Evolutionary conservation across 2,113 vertebrate genomes (phyloP).

Genomic region (Callipepla californica): DNA sequence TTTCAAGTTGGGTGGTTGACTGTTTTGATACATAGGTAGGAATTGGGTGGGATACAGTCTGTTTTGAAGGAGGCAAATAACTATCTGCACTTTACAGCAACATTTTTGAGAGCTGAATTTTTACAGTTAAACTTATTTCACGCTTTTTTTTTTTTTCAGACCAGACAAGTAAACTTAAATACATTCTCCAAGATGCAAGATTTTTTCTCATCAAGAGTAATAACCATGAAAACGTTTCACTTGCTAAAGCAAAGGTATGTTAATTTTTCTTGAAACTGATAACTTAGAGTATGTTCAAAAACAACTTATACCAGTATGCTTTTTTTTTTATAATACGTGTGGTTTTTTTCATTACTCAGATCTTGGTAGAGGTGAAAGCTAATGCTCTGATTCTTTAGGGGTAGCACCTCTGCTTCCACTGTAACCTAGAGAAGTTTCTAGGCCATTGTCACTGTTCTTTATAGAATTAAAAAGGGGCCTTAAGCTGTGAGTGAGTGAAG

Average conservation of each 20-base stretch:
- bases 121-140: slow-evolving; percentile 29
- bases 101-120: background rate
- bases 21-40: slow-evolving; percentile 12
- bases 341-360: background rate
- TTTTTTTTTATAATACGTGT: no score
- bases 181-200: slow-evolving; percentile 93
- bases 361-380: background rate
- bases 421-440: background rate
- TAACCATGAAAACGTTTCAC: slow-evolving; percentile 97
- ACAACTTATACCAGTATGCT: background rate
- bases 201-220: slow-evolving; percentile 99
- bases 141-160: slow-evolving; percentile 81
- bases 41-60: slow-evolving; percentile 38
- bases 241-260: slow-evolving; percentile 97
- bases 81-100: background rate
- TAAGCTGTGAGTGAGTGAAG: background rate
- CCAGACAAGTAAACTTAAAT: slow-evolving; percentile 94
- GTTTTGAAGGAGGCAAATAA: background rate
- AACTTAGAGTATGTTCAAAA: background rate
- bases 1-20: slow-evolving; percentile 1
- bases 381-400: background rate
- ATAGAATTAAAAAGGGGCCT: background rate
- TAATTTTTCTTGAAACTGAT: background rate
- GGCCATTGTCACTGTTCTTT: background rate
- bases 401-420: background rate